Base-by-base conservation (phyloP, 2,888 invertebrate species). In the Druceiella hillmani region DNA sequence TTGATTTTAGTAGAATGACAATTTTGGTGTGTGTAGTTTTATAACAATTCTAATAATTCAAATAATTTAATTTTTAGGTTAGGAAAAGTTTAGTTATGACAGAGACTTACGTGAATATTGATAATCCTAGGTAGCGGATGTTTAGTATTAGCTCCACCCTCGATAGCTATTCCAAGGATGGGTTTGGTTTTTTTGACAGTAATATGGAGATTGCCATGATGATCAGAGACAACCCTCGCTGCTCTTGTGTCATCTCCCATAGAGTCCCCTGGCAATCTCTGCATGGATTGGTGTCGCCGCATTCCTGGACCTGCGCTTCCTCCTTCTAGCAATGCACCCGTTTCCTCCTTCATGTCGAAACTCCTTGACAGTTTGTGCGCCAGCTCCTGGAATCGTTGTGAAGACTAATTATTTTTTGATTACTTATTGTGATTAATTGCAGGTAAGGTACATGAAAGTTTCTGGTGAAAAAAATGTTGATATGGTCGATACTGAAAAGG, bases 131-230 rank as follows among this genome's bases (percentile, higher is more conserved):
- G 95, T 56, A 94, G 75, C 38, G 91, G 89, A 67, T 95, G 94
- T 58, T 88, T 87, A 29, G 95, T 95, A 65, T 97, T 93, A 54
- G 90, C 89, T 45, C 97, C 97, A 44, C 97, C 97, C 71, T 95
- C 95, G 56, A 97, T 95, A 46, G 94, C 95, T 57, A 97, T 91
- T 50, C 97, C 95, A 54, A 97, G 78, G 56, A 91, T 90, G 32
- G 93, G 89, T 67, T 92, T 92, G 37, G 87, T 88, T 72, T 95
- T 95, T 66, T 87, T 87, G 50, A 95, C 89, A 50, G 85, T 84
- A 55, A 93, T 85, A 61, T 88, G 78, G 55, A 91, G 76, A 67
- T 89, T 89, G 51, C 90, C 90, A 66, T 87, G 87, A 64, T 87
- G 83, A 67, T 90, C 90, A 53, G 84, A 76, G 54, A 86, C 82